These are phyloP conservation scores for Rallus limicola DNA, from an alignment of 2,113 vertebrate species.

Conservation along the genomic window DNA sequence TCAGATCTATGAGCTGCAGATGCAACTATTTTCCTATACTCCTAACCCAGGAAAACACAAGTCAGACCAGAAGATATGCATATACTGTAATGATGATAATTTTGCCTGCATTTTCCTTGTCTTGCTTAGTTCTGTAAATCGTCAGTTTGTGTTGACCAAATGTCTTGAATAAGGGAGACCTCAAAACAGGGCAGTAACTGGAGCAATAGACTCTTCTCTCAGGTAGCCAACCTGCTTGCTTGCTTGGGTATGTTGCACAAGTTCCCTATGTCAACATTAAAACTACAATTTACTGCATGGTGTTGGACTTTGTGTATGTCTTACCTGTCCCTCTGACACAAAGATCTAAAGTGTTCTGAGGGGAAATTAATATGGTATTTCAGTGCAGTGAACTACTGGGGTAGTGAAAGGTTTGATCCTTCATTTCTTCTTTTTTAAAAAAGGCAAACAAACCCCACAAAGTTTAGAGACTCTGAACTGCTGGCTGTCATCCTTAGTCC, in stretches of 20 bases:
- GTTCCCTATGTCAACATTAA: conserved; percentile 16
- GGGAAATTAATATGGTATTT: background rate
- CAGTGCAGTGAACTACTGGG: background rate
- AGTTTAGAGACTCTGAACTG: background rate
- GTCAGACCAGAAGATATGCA: background rate
- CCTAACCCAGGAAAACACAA: background rate
- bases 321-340: background rate
- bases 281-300: background rate
- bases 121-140: background rate
- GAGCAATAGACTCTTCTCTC: background rate
- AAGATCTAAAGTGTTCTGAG: background rate
- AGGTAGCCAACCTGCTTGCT: background rate
- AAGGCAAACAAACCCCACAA: background rate
- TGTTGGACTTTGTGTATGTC: background rate
- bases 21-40: conserved; percentile 1
- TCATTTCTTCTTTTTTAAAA: background rate
- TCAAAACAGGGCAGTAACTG: background rate
- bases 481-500: background rate
- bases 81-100: background rate
- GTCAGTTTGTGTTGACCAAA: background rate
- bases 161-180: background rate
- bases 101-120: background rate
- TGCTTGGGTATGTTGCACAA: background rate
- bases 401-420: background rate
- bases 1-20: conserved; percentile 38